Evolutionary conservation across 1,140 invertebrate genomes (phyloP), one percentile per base, ranked within the genome.

Genomic region (Drosophila tristis): DNA sequence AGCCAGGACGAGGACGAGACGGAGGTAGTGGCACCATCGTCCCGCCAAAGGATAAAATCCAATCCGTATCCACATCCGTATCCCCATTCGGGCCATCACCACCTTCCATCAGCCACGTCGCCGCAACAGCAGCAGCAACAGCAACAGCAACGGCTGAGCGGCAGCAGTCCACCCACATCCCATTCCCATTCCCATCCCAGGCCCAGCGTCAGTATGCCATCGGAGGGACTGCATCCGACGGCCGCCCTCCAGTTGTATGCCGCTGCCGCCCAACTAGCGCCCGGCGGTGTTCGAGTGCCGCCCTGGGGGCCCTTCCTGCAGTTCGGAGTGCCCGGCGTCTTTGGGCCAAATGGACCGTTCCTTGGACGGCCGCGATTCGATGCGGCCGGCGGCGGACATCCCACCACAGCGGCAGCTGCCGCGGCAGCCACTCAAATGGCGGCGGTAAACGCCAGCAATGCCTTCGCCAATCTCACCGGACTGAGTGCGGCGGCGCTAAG

Each of bases 161-260:
- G 62, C 62, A 42, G 44, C 54, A 42, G 35, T 39, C 35, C 35
- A 13, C 35, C 35, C 35, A 39, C 35, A 39, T 45, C 67, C 25
- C 39, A 15, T 11, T 35, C 60, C 48, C 59, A 35, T 25, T 20
- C 73, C 66, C 39, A 48, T 39, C 35, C 35, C 75, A 47, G 25
- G 54, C 26, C 39, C 62, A 49, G 73, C 58, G 35, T 39, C 35
- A 39, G 35, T 20, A 90, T 92, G 84, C 90, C 90, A 67, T 89
- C 91, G 84, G 90, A 91, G 76, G 91, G 91, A 51, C 92, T 93
- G 63, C 91, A 94, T 91, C 93, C 93, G 82, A 91, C 93, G 91
- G 92, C 93, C 89, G 93, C 92, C 25, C 65, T 94, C 82, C 93
- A 94, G 90, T 85, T 94, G 49, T 94, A 94, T 74, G 93, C 93